These are phyloP conservation scores for Epicauta chinensis DNA, from an alignment of 1,140 invertebrate species.

Conservation along the genomic window DNA sequence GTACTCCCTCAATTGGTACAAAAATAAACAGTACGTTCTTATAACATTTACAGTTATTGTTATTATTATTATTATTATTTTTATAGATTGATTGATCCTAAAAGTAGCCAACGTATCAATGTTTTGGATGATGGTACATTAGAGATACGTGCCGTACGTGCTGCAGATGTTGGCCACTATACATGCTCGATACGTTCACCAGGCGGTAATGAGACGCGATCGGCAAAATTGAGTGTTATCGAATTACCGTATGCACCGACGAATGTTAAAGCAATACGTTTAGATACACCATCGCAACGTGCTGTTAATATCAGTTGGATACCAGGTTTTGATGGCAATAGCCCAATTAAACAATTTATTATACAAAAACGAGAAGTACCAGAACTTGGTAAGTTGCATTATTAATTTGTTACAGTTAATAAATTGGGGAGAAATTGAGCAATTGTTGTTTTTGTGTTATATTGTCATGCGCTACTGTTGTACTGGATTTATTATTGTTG, in stretches of 20 bases:
- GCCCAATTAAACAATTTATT: conserved; percentile 88
- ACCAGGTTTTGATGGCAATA: conserved; percentile 94
- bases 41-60: background rate
- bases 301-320: conserved; percentile 91
- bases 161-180: conserved; percentile 76
- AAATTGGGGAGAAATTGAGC: no score
- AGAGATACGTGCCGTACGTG: conserved; percentile 73
- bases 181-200: conserved; percentile 76
- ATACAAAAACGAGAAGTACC: conserved; percentile 85
- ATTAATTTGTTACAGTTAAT: background rate
- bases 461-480: no score
- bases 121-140: conserved; percentile 70
- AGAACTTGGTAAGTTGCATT: conserved; percentile 61
- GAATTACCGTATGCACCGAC: conserved; percentile 91
- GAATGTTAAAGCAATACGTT: conserved; percentile 69
- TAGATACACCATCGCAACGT: conserved; percentile 53
- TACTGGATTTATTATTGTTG: no score
- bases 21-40: conserved; percentile 71
- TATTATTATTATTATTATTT: conserved; percentile 8
- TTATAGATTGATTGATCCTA: conserved; percentile 54
- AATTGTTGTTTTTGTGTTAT: no score
- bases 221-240: conserved; percentile 78
- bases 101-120: conserved; percentile 59
- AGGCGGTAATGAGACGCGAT: conserved; percentile 86
- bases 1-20: conserved; percentile 88